These are phyloP conservation scores for Nasonovia ribisnigri DNA, from an alignment of 2,888 invertebrate genomes.

Conservation along the genomic window DNA sequence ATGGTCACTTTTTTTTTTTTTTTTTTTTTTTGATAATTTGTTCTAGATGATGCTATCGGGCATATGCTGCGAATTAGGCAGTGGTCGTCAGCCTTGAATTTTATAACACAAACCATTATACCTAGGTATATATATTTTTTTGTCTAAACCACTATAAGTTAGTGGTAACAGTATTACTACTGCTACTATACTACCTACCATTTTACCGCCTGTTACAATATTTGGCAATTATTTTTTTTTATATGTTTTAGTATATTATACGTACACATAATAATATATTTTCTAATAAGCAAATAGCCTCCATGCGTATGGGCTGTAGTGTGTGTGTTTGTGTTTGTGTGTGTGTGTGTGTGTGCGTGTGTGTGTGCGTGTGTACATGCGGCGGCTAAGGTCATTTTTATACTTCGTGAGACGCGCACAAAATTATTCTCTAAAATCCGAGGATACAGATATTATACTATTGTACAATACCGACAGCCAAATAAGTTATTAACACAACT, in stretches of 20 bases:
- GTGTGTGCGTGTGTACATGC: too few species aligned
- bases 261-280: neutral
- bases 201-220: neutral
- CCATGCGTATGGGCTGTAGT: neutral
- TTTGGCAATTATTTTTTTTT: slow-evolving; percentile 15
- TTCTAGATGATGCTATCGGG: slow-evolving; percentile 42
- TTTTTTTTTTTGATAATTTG: slow-evolving; percentile 3
- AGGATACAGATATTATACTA: neutral
- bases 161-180: neutral
- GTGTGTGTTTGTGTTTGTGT: too few species aligned
- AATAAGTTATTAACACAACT: neutral
- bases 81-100: slow-evolving; percentile 30
- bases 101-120: too few species aligned
- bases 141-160: neutral
- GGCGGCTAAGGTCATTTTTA: slow-evolving; percentile 29
- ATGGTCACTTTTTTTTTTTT: neutral
- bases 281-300: neutral
- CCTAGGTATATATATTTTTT: neutral
- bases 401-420: neutral
- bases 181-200: neutral
- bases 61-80: neutral
- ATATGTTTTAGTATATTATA: neutral
- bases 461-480: neutral
- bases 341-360: too few species aligned
- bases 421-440: neutral